Conservation (phyloP, 1,140 invertebrate species). For the Arion vulgaris region DNA sequence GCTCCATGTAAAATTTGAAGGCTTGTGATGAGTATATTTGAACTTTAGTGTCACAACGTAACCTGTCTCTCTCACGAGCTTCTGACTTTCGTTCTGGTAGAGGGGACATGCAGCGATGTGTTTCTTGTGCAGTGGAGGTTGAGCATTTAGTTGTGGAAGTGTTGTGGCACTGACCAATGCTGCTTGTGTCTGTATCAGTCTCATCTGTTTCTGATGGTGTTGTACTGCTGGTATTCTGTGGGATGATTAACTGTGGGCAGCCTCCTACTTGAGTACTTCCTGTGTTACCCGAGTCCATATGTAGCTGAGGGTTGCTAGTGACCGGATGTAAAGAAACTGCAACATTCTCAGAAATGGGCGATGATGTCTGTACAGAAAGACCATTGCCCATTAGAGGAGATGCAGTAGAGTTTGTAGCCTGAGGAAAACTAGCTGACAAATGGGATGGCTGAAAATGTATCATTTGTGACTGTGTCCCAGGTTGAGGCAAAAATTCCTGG, state of each 20-base stretch:
- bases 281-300: not conserved
- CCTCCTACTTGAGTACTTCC: conserved; percentile 1
- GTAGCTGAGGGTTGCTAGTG: not conserved
- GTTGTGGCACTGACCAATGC: not conserved
- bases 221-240: conserved; percentile 35
- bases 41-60: conserved; percentile 90
- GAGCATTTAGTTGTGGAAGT: not conserved
- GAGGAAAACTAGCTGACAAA: conserved; percentile 4
- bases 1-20: conserved; percentile 99
- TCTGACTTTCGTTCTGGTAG: conserved; percentile 94
- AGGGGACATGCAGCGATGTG: conserved; percentile 79
- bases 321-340: not conserved
- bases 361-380: not conserved
- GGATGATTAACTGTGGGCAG: conserved; percentile 12
- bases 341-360: not conserved
- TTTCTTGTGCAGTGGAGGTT: conserved; percentile 49
- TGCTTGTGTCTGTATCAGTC: conserved; percentile 58
- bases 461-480: not conserved
- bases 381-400: conserved; percentile 11
- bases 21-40: conserved; percentile 89
- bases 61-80: conserved; percentile 93
- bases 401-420: conserved; percentile 15
- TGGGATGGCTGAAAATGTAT: conserved; percentile 5
- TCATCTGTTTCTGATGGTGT: conserved; percentile 56
- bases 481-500: conserved; percentile 3